A percentile compares a stretch with the other conserved stretches of the same genome.
phyloP scores from a whole-genome alignment of 2,113 vertebrate species.

The Sisor rabdophorus region DNA sequence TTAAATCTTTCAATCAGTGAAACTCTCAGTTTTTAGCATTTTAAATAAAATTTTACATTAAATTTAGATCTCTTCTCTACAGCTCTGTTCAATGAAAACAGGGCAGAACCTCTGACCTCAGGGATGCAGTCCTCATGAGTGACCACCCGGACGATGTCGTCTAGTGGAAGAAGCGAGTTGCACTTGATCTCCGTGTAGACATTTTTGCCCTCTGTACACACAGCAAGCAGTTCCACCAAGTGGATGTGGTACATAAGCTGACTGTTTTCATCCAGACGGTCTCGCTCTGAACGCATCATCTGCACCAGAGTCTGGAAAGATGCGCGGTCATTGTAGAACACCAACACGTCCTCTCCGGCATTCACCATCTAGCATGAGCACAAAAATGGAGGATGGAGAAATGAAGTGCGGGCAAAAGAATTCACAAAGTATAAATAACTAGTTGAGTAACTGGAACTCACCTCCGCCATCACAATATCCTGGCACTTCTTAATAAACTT shows the following conservation, averaged over 20 bases:
- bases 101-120: conserved; percentile 71
- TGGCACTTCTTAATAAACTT: conserved; percentile 99
- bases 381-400: neutral
- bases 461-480: conserved; percentile 99
- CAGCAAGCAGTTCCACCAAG: conserved; percentile 90
- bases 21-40: neutral
- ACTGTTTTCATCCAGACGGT: conserved; percentile 93
- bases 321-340: conserved; percentile 96
- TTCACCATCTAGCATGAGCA: conserved; percentile 79
- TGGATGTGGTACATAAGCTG: conserved; percentile 96
- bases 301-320: conserved; percentile 96
- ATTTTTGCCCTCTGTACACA: conserved; percentile 97
- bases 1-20: neutral
- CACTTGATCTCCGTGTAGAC: conserved; percentile 99
- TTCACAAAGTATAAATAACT: neutral
- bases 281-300: conserved; percentile 96
- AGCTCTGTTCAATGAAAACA: no score
- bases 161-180: conserved; percentile 91
- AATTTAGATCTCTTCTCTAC: neutral
- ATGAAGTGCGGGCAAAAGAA: neutral
- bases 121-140: conserved; percentile 97
- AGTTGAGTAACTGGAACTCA: conserved; percentile 48
- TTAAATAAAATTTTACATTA: neutral
- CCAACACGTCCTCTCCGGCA: conserved; percentile 90
- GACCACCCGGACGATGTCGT: conserved; percentile 94